Conservation (phyloP, 2,888 invertebrate genomes). For the Rotaria socialis region DNA sequence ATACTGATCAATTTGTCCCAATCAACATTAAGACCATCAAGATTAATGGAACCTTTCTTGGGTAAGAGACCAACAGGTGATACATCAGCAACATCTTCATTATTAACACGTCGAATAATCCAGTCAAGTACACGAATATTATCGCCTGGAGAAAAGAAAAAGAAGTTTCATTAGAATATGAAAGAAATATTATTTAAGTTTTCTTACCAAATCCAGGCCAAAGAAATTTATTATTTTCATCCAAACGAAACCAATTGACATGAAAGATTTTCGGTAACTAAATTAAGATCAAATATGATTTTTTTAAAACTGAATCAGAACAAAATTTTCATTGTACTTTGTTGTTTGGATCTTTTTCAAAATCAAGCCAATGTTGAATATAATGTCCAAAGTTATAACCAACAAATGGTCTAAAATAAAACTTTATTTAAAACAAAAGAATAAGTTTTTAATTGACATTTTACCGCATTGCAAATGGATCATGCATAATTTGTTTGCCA, state of each 20-base stretch:
- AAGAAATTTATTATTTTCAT: conserved; percentile 66
- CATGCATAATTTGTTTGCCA: conserved; percentile 76
- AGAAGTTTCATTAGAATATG: conserved; percentile 61
- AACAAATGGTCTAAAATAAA: conserved; percentile 76
- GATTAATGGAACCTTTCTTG: conserved; percentile 51
- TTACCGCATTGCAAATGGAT: conserved; percentile 87
- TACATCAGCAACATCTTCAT: conserved; percentile 60
- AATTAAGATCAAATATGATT: background rate
- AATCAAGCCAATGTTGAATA: conserved; percentile 82
- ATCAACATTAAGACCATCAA: conserved; percentile 64
- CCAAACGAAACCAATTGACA: conserved; percentile 90
- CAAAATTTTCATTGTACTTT: background rate
- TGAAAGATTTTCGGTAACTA: conserved; percentile 85
- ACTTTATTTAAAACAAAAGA: background rate
- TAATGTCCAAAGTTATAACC: conserved; percentile 98
- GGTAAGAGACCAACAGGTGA: conserved; percentile 69
- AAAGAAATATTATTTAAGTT: background rate
- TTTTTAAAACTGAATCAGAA: no score
- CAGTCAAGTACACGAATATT: conserved; percentile 93
- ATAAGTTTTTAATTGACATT: no score
- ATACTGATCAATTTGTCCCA: conserved; percentile 75
- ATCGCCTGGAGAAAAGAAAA: conserved; percentile 62
- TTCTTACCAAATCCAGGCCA: conserved; percentile 82
- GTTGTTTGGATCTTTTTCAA: conserved; percentile 55
- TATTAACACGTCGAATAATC: conserved; percentile 75